phyloP scores from a whole-genome alignment of 2,888 invertebrate species.

The Tetragonisca angustula region DNA sequence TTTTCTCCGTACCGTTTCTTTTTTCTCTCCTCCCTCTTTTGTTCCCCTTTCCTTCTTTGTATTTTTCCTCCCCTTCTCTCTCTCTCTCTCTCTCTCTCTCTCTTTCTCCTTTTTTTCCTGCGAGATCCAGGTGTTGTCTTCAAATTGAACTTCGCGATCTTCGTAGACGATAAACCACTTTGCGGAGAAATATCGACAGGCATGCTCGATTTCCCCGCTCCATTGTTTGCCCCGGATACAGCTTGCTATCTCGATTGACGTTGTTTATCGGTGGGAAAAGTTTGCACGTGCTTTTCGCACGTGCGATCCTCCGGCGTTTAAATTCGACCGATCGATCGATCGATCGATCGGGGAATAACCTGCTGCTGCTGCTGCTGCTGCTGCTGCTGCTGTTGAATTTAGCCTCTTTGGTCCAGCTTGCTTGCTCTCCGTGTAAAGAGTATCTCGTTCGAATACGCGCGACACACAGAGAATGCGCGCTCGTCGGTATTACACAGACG shows the following conservation, averaged over 20 bases:
- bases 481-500: background rate
- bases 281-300: conserved; percentile 51
- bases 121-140: conserved; percentile 27
- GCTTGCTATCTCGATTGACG: conserved; percentile 42
- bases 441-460: background rate
- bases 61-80: background rate
- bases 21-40: no score
- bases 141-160: conserved; percentile 44
- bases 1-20: background rate
- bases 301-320: conserved; percentile 27
- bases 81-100: background rate
- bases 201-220: conserved; percentile 24
- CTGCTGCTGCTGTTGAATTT: no score
- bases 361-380: no score
- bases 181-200: conserved; percentile 49
- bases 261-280: conserved; percentile 35
- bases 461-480: no score
- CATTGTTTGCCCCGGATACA: conserved; percentile 37
- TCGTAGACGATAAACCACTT: conserved; percentile 53
- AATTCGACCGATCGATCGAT: background rate
- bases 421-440: no score
- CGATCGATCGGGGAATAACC: conserved; percentile 8
- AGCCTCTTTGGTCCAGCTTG: background rate
- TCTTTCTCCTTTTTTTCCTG: background rate
- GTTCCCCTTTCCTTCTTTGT: background rate